Base-by-base conservation (phyloP, 2,888 invertebrate genomes). In the Halocaridina rubra region DNA sequence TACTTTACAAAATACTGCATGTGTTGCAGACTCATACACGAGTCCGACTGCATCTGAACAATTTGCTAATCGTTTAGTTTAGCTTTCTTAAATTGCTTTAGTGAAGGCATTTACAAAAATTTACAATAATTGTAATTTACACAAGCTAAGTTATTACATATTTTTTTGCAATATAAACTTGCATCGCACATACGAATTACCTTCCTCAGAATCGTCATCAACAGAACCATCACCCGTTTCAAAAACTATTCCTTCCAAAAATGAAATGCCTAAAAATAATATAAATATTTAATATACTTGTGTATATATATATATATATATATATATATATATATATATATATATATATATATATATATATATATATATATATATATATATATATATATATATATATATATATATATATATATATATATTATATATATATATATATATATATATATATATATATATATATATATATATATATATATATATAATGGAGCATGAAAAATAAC, bases 221-320 rank as follows among this genome's bases (percentile, higher is more conserved):
- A n/a, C n/a, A n/a, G 4, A 53, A 53, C 53, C 8, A 53, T 53
- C 19, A 53, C 53, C 53, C 53, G n/a, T 71, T 71, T 85, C 81
- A 75, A 87, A 87, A 61, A 87, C 77, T 30, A 87, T 61, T 74
- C 87, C 85, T 78, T 87, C 84, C 39, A 87, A 75, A 81, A 87
- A 84, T 77, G 84, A 84, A 29, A 84, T 32, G 67, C 87, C 87
- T 87, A 81, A n/a, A 72, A 57, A 57, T 19, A 32, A 13, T 5
- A 53, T 3, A 13, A 53, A 53, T n/a, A 53, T 53, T 4, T 13
- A n/a, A 75, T 76, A 39, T 32, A 74, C 74, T 59, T 80, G n/a
- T 59, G 30, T 80, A 74, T 57, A 74, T 80, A 53, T 53, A 29
- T 78, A 61, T 78, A 64, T 64, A 61, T 78, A 61, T 79, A 69